phyloP scores from a whole-genome alignment of 2,113 vertebrate genomes.

The Mus musculus region GRCm39 chr12:76883001-76883500 shows the following conservation, averaged over 20 bases:
- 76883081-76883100: background rate
- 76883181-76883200: background rate
- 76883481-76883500: conserved; percentile 37
- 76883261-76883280: background rate
- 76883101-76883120: background rate
- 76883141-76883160: background rate
- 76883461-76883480: background rate
- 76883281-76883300: background rate
- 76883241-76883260: too few species aligned
- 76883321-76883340: background rate
- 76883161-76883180: background rate
- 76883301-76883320: background rate
- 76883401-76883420: background rate
- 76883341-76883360: background rate
- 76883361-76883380: background rate
- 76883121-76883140: background rate
- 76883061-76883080: background rate
- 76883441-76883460: background rate
- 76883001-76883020: background rate
- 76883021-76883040: background rate
- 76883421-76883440: background rate
- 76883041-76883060: background rate
- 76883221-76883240: background rate
- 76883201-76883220: background rate
- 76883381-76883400: background rate